These are phyloP conservation scores for Araneus ventricosus DNA, from an alignment of 1,140 invertebrate species.

Conservation along the genomic window DNA sequence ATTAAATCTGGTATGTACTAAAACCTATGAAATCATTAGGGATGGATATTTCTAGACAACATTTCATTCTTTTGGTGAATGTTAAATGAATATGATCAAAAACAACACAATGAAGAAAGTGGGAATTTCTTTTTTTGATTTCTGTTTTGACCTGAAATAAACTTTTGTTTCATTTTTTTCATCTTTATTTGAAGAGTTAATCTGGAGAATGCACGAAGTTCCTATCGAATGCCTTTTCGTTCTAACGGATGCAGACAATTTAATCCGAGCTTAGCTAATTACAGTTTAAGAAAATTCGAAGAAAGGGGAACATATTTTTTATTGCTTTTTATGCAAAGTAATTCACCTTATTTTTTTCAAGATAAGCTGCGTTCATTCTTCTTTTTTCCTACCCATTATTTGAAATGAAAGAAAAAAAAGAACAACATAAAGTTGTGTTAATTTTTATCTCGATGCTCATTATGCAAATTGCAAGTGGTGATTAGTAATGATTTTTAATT, in stretches of 20 bases:
- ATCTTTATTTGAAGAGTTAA: neutral
- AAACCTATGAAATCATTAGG: neutral
- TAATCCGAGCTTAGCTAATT: constrained; percentile 22
- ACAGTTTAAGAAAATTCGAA: constrained; percentile 28
- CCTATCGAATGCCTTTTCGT: constrained; percentile 9
- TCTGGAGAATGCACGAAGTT: neutral
- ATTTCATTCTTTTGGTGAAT: neutral
- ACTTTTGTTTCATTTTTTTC: neutral
- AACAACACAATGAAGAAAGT: neutral
- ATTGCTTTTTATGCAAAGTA: neutral
- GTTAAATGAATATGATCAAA: neutral
- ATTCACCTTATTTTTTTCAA: neutral
- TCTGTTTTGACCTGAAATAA: neutral
- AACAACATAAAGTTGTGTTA: constrained; percentile 10
- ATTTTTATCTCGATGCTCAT: constrained; percentile 21
- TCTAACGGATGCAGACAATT: neutral
- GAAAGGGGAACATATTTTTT: neutral
- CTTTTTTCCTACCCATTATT: neutral
- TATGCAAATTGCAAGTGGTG: constrained; percentile 23
- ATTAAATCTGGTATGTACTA: neutral
- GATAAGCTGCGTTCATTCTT: neutral
- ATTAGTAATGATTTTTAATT: constrained; percentile 38
- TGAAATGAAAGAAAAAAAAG: neutral
- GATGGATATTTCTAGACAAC: neutral
- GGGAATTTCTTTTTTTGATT: neutral